A percentile compares a stretch with the other conserved stretches of the same genome.
Evolutionary conservation across 2,888 invertebrate genomes (phyloP).

Genomic region (Oeneis ivallda): DNA sequence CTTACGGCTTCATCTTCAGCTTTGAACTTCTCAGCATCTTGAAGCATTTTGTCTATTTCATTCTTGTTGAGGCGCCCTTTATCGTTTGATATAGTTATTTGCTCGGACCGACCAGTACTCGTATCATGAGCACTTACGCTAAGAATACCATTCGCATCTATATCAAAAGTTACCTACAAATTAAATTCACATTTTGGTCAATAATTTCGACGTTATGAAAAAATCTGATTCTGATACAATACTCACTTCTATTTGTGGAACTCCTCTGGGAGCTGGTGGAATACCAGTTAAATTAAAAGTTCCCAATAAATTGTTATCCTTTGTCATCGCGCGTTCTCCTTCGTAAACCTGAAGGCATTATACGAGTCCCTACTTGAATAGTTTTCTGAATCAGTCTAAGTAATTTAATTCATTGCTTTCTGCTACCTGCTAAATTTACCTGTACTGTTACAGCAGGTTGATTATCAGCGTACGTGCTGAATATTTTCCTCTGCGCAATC

Average conservation of each 20-base stretch:
- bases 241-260: slow-evolving; percentile 85
- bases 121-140: slow-evolving; percentile 90
- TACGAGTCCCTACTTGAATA: background rate
- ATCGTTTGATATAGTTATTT: slow-evolving; percentile 93
- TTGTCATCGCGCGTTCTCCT: slow-evolving; percentile 94
- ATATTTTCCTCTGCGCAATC: slow-evolving; percentile 89
- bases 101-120: slow-evolving; percentile 89
- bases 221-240: background rate
- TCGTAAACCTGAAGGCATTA: slow-evolving; percentile 84
- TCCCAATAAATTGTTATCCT: slow-evolving; percentile 92
- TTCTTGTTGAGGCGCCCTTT: slow-evolving; percentile 91
- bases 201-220: background rate
- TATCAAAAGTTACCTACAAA: slow-evolving; percentile 89
- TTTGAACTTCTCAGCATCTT: slow-evolving; percentile 90
- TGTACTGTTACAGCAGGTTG: slow-evolving; percentile 94
- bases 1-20: slow-evolving; percentile 87
- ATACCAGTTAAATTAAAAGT: slow-evolving; percentile 91
- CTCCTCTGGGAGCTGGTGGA: slow-evolving; percentile 91
- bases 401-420: background rate
- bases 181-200: background rate
- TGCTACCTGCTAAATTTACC: slow-evolving; percentile 51
- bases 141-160: slow-evolving; percentile 94
- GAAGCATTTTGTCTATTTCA: slow-evolving; percentile 93
- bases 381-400: background rate
- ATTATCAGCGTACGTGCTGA: slow-evolving; percentile 96